These are phyloP conservation scores for Phlogophora meticulosa DNA, from an alignment of 2,888 invertebrate species.

Conservation along the genomic window DNA sequence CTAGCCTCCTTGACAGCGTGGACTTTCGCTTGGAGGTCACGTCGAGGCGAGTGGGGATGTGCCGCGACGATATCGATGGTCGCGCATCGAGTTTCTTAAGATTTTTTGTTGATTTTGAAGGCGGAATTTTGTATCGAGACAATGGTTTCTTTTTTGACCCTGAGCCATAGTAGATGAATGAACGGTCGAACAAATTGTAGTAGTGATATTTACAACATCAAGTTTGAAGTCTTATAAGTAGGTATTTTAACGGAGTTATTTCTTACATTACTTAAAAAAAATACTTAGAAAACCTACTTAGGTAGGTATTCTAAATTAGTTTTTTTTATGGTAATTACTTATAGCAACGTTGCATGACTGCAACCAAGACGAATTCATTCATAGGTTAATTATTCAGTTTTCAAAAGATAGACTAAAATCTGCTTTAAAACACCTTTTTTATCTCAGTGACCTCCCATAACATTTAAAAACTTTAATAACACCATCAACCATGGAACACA, in stretches of 20 bases:
- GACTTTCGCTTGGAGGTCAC: slow-evolving; percentile 84
- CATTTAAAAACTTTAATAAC: slow-evolving; percentile 3
- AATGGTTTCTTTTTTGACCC: neutral
- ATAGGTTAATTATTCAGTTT: neutral
- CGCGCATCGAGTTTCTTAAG: neutral
- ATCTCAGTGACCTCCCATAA: neutral
- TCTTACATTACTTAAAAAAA: too few relatives aligned
- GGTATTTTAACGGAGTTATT: too few relatives aligned
- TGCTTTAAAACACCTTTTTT: neutral
- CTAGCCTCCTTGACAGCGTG: slow-evolving; percentile 71
- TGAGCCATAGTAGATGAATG: neutral
- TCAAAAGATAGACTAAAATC: neutral
- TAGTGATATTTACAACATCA: too few relatives aligned
- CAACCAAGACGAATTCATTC: neutral
- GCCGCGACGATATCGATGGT: slow-evolving; percentile 37
- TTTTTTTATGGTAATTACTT: too few relatives aligned
- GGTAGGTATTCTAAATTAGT: too few relatives aligned
- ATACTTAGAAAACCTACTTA: too few relatives aligned
- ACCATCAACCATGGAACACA: neutral
- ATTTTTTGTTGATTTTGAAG: neutral
- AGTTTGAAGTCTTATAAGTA: too few relatives aligned
- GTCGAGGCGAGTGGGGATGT: slow-evolving; percentile 71
- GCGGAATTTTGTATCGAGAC: neutral
- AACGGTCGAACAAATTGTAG: neutral
- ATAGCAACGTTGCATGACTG: neutral